phyloP scores from a whole-genome alignment of 2,797 vertebrate genomes.

The Potorous gilbertii region DNA sequence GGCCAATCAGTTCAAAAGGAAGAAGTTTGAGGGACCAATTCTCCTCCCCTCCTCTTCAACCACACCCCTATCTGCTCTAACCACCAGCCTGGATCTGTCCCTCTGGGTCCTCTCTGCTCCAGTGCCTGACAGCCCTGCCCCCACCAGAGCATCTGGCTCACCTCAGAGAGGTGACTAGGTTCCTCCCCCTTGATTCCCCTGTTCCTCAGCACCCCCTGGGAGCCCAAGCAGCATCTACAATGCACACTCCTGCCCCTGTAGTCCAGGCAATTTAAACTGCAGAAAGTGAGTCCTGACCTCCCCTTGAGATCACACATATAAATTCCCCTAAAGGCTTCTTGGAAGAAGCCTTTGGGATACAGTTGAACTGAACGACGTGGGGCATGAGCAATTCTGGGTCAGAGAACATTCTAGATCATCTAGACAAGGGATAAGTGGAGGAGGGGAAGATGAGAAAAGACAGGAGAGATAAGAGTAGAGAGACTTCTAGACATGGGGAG shows the following conservation, averaged over 20 bases:
- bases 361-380: not conserved
- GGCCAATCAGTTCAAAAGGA: not conserved
- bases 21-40: not conserved
- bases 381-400: not conserved
- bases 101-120: not conserved
- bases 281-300: not conserved
- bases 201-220: not conserved
- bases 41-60: not conserved
- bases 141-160: not conserved
- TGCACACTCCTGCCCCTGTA: not conserved
- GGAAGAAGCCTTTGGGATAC: not conserved
- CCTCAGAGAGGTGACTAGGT: not conserved
- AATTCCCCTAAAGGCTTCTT: not conserved
- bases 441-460: not conserved
- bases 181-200: not conserved
- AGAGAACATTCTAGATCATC: not conserved
- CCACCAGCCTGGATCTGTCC: not conserved
- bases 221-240: not conserved
- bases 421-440: not conserved
- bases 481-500: not conserved
- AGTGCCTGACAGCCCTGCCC: not conserved
- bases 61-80: not conserved
- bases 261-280: not conserved
- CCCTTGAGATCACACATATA: not conserved
- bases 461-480: not conserved